phyloP scores from a whole-genome alignment of 2,888 invertebrate genomes.

The Brenthis hecate region DNA sequence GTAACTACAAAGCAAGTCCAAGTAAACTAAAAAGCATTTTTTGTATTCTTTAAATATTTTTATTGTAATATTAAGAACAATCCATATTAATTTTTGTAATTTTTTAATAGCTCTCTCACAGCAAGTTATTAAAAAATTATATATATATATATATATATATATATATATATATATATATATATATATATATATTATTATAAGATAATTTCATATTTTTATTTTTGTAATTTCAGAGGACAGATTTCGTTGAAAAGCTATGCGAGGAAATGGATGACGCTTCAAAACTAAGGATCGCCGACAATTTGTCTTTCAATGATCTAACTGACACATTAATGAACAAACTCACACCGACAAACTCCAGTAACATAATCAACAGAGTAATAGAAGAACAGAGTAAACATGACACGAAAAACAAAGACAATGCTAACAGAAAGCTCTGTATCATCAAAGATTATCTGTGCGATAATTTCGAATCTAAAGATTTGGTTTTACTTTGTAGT shows the following conservation, averaged over 20 bases:
- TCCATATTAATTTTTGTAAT: too few relatives aligned
- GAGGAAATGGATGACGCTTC: conserved; percentile 50
- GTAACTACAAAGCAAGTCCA: too few relatives aligned
- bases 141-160: too few relatives aligned
- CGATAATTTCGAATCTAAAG: conserved; percentile 54
- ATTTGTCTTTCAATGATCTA: conserved; percentile 46
- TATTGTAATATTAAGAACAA: too few relatives aligned
- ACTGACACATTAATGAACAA: conserved; percentile 51
- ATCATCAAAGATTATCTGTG: conserved; percentile 55
- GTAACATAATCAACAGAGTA: conserved; percentile 47
- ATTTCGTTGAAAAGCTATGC: conserved; percentile 56
- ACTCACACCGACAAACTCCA: conserved; percentile 45
- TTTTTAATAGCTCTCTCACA: too few relatives aligned
- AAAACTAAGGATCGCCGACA: conserved; percentile 53
- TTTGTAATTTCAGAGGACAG: conserved; percentile 57
- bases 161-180: too few relatives aligned
- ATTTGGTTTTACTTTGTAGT: conserved; percentile 62
- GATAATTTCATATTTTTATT: background rate
- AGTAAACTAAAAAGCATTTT: too few relatives aligned
- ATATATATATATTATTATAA: too few relatives aligned
- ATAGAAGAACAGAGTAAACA: conserved; percentile 46
- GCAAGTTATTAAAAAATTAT: too few relatives aligned
- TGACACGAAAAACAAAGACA: conserved; percentile 35
- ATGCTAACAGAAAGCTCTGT: conserved; percentile 46
- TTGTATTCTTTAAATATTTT: too few relatives aligned